Evolutionary conservation across 1,140 invertebrate species (phyloP).

Genomic region (Musca domestica): DNA sequence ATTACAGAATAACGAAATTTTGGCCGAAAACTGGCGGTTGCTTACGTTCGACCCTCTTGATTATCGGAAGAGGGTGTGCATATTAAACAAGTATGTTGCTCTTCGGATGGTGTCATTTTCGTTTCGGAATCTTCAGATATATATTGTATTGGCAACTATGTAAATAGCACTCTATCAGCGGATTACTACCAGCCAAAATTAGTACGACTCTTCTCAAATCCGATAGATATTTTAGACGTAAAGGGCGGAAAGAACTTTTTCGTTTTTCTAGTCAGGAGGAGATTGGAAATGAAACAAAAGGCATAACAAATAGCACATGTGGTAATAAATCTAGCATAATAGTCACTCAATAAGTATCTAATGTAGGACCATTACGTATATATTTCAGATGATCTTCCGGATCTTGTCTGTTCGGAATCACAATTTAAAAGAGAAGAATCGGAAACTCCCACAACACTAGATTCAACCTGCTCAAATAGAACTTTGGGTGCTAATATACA

Average conservation of each 20-base stretch:
- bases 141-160: conserved; percentile 46
- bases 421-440: not conserved
- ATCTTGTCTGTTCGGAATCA: not conserved
- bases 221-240: conserved; percentile 41
- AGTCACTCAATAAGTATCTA: too few relatives aligned
- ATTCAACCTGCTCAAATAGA: conserved; percentile 12
- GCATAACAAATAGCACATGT: not conserved
- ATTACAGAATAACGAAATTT: not conserved
- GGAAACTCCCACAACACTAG: not conserved
- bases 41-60: conserved; percentile 45
- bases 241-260: conserved; percentile 47
- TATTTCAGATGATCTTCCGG: not conserved
- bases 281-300: conserved; percentile 35
- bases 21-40: conserved; percentile 34
- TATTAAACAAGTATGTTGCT: conserved; percentile 42
- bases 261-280: conserved; percentile 37
- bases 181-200: conserved; percentile 41
- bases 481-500: not conserved
- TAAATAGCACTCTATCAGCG: conserved; percentile 36
- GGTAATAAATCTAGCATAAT: conserved; percentile 3
- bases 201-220: conserved; percentile 43
- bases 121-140: conserved; percentile 36
- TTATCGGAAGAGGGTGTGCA: conserved; percentile 42
- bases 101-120: conserved; percentile 42
- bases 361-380: not conserved